phyloP scores from a whole-genome alignment of 2,888 invertebrate species.

The Epinotia brunnichana region DNA sequence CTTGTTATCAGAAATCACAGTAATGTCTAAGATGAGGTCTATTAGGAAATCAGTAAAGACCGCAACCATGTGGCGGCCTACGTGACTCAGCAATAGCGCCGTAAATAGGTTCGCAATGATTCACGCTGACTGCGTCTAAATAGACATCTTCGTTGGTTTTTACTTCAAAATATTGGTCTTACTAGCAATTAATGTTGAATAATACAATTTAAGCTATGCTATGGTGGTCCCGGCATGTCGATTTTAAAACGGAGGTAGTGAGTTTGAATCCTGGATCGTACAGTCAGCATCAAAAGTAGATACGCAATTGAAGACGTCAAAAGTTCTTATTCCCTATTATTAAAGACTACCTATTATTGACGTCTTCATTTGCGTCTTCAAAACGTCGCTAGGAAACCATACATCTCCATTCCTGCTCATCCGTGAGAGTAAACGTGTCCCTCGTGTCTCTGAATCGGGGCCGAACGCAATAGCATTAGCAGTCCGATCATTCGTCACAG shows the following conservation, averaged over 20 bases:
- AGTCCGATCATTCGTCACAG: not conserved
- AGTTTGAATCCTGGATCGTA: too few relatives aligned
- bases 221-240: not conserved
- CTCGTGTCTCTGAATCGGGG: too few relatives aligned
- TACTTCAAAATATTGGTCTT: not conserved
- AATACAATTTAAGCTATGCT: not conserved
- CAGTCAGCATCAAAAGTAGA: too few relatives aligned
- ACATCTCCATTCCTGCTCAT: too few relatives aligned
- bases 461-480: too few relatives aligned
- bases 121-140: slow-evolving; percentile 27
- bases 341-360: too few relatives aligned
- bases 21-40: slow-evolving; percentile 5
- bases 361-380: too few relatives aligned
- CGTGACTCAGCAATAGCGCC: slow-evolving; percentile 36
- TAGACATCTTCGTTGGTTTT: slow-evolving; percentile 8
- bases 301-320: too few relatives aligned
- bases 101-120: slow-evolving; percentile 28
- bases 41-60: slow-evolving; percentile 21
- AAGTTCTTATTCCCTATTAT: too few relatives aligned
- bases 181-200: not conserved
- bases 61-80: slow-evolving; percentile 27
- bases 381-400: too few relatives aligned
- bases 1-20: not conserved
- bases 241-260: too few relatives aligned
- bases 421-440: too few relatives aligned